phyloP scores from a whole-genome alignment of 2,888 invertebrate species.

The Halictus ligatus region DNA sequence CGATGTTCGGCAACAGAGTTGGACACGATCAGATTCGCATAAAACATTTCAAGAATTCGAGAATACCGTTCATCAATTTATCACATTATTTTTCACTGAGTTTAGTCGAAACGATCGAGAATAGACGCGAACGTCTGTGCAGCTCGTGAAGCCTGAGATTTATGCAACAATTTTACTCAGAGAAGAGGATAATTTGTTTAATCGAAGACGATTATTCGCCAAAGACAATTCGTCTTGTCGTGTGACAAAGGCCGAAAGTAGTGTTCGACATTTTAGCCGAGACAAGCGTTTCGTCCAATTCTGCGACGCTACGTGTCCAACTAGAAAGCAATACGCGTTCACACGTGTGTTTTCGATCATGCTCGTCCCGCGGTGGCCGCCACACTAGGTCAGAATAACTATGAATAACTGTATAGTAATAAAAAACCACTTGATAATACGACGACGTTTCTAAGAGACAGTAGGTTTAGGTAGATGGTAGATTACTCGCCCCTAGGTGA shows the following conservation, averaged over 20 bases:
- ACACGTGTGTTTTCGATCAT: not conserved
- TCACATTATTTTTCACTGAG: not conserved
- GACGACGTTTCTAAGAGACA: conserved; percentile 82
- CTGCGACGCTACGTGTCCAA: not conserved
- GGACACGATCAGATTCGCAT: not conserved
- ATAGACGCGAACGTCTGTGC: no score
- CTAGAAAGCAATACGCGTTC: not conserved
- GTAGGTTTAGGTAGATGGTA: conserved; percentile 83
- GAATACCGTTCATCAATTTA: not conserved
- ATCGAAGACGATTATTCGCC: not conserved
- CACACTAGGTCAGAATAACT: conserved; percentile 61
- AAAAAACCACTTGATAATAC: conserved; percentile 79
- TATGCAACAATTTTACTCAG: not conserved
- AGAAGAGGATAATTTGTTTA: not conserved
- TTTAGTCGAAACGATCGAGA: not conserved
- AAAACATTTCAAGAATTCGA: not conserved
- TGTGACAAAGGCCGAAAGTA: not conserved
- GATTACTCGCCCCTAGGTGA: conserved; percentile 84
- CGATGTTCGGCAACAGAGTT: not conserved
- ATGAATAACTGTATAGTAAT: conserved; percentile 69
- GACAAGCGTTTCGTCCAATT: not conserved
- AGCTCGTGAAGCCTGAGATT: not conserved
- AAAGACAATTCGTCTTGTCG: not conserved
- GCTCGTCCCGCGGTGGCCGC: conserved; percentile 59
- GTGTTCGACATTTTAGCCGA: not conserved